Evolutionary conservation across 2,113 vertebrate genomes (phyloP).

Genomic region (Lamprotornis superbus): DNA sequence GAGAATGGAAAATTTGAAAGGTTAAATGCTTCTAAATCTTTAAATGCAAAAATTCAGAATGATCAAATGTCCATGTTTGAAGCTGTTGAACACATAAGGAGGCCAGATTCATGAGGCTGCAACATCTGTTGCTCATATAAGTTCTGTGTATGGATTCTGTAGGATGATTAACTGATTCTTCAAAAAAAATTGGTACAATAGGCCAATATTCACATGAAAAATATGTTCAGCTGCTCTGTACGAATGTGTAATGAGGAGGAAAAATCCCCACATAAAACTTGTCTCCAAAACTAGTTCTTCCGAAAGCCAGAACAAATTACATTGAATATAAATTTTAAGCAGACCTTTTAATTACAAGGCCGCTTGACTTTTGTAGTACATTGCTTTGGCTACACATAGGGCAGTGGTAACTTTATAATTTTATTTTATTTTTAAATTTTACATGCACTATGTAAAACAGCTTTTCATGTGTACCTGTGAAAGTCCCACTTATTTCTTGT

Average conservation of each 20-base stretch:
- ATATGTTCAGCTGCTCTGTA: not conserved
- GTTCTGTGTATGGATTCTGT: constrained; percentile 15
- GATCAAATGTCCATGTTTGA: constrained; percentile 32
- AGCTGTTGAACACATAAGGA: not conserved
- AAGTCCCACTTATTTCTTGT: not conserved
- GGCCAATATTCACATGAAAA: not conserved
- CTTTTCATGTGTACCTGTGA: not conserved
- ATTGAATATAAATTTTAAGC: not conserved
- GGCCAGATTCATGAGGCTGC: constrained; percentile 28
- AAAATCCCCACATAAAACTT: constrained; percentile 11
- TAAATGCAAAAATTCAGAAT: constrained; percentile 35
- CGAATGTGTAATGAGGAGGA: not conserved
- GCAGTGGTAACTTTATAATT: not conserved
- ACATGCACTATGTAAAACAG: not conserved
- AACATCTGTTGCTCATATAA: constrained; percentile 39
- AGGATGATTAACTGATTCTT: constrained; percentile 30
- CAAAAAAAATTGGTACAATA: not conserved
- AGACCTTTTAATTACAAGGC: not conserved
- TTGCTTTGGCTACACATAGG: not conserved
- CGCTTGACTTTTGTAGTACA: not conserved
- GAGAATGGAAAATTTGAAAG: constrained; percentile 1
- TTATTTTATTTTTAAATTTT: not conserved
- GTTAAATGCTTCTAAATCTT: constrained; percentile 21
- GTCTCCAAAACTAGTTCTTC: not conserved
- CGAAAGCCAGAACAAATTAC: not conserved